These are phyloP conservation scores for Columba janthina DNA, from an alignment of 2,113 vertebrate species.

Conservation along the genomic window DNA sequence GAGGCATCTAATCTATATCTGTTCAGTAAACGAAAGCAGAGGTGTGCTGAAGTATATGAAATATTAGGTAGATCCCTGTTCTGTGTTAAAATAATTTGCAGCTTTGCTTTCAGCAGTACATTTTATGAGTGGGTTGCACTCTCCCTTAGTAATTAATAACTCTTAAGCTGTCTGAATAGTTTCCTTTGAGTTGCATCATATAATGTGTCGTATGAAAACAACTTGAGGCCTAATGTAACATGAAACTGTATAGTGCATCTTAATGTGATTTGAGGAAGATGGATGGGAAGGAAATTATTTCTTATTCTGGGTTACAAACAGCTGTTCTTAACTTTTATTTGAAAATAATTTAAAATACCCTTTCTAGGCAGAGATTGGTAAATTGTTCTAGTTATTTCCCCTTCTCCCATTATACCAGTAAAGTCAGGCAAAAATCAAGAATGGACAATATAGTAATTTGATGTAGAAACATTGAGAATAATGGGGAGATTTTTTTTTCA, in stretches of 20 bases:
- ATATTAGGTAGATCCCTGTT: neutral
- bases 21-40: neutral
- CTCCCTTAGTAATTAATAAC: constrained; percentile 60
- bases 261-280: constrained; percentile 71
- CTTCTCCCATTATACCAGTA: neutral
- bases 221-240: constrained; percentile 56
- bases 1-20: neutral
- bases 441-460: neutral
- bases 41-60: neutral
- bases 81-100: neutral
- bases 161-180: constrained; percentile 68
- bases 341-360: constrained; percentile 12
- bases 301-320: constrained; percentile 54
- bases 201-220: constrained; percentile 67
- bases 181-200: constrained; percentile 69
- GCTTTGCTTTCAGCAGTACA: neutral
- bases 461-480: neutral
- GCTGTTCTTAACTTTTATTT: constrained; percentile 50
- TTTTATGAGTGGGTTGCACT: constrained; percentile 29
- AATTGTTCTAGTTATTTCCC: neutral
- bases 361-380: neutral
- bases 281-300: constrained; percentile 62
- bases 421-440: neutral
- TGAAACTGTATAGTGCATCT: constrained; percentile 25
- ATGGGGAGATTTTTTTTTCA: constrained; percentile 22